Conservation (phyloP, 1,140 invertebrate species). For the Penaeus indicus region DNA sequence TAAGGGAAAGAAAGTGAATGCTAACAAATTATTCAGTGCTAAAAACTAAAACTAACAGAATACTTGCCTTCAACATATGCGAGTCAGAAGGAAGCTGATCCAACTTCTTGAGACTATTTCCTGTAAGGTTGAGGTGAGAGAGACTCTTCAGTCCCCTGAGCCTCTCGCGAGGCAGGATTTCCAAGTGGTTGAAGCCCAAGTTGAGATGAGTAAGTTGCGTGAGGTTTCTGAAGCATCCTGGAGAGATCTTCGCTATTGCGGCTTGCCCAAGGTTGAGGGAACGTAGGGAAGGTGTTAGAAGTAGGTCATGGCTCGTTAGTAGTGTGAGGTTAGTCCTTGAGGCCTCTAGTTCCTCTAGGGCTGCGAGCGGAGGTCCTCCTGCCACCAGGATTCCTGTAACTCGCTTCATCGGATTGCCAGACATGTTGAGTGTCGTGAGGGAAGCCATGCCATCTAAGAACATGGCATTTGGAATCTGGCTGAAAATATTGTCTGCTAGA, state of each 20-base stretch:
- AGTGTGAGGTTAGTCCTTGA: conserved; percentile 86
- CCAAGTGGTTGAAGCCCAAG: conserved; percentile 85
- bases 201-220: conserved; percentile 84
- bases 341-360: conserved; percentile 84
- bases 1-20: conserved; percentile 81
- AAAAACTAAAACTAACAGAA: neutral
- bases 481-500: conserved; percentile 84
- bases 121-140: conserved; percentile 83
- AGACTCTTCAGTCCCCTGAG: conserved; percentile 83
- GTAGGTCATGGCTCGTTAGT: conserved; percentile 88
- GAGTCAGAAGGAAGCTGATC: conserved; percentile 87
- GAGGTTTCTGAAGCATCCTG: conserved; percentile 85
- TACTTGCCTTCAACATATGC: conserved; percentile 74
- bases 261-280: conserved; percentile 83
- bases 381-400: conserved; percentile 77
- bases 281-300: conserved; percentile 84
- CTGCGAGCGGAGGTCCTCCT: conserved; percentile 78
- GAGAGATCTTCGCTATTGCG: conserved; percentile 84
- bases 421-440: conserved; percentile 83
- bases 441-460: conserved; percentile 81
- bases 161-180: conserved; percentile 86
- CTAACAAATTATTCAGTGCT: neutral
- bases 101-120: conserved; percentile 84
- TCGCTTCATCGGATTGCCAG: conserved; percentile 82
- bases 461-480: conserved; percentile 82